phyloP scores from a whole-genome alignment of 1,140 invertebrate species.

The Drosophila simulans region DNA sequence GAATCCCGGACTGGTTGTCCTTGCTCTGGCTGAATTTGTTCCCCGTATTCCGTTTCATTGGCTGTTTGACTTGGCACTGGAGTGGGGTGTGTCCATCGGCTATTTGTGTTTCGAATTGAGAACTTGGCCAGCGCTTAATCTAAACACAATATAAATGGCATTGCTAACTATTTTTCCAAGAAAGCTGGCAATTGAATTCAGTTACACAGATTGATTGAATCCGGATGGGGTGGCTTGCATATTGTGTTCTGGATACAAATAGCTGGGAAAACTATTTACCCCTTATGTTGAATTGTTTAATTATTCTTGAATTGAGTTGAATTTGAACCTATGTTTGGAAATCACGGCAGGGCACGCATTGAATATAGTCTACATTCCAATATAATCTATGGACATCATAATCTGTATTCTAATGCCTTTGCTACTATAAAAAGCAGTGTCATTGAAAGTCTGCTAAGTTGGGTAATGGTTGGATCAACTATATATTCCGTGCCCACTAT shows the following conservation, averaged over 20 bases:
- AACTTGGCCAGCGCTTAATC: slow-evolving; percentile 36
- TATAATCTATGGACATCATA: no score
- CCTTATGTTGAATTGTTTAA: neutral
- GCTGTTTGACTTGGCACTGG: slow-evolving; percentile 19
- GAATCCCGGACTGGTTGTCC: slow-evolving; percentile 31
- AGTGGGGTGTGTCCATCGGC: slow-evolving; percentile 18
- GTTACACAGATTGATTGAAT: slow-evolving; percentile 6
- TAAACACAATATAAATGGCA: slow-evolving; percentile 61
- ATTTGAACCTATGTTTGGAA: no score
- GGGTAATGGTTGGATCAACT: no score
- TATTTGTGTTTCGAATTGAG: slow-evolving; percentile 72
- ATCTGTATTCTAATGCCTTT: no score
- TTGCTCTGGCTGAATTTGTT: slow-evolving; percentile 28
- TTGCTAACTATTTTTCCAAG: slow-evolving; percentile 8
- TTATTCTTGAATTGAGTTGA: neutral
- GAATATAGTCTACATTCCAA: no score
- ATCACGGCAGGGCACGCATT: no score
- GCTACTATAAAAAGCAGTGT: no score
- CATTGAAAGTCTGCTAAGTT: no score
- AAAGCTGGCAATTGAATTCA: slow-evolving; percentile 10
- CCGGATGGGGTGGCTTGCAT: neutral
- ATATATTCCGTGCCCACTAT: no score
- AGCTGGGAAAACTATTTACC: neutral
- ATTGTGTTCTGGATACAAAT: neutral
- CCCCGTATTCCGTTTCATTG: slow-evolving; percentile 68